Evolutionary conservation across 2,113 vertebrate species (phyloP), one percentile per base, ranked within the genome.

Genomic region (Myanophis thanlyinensis): DNA sequence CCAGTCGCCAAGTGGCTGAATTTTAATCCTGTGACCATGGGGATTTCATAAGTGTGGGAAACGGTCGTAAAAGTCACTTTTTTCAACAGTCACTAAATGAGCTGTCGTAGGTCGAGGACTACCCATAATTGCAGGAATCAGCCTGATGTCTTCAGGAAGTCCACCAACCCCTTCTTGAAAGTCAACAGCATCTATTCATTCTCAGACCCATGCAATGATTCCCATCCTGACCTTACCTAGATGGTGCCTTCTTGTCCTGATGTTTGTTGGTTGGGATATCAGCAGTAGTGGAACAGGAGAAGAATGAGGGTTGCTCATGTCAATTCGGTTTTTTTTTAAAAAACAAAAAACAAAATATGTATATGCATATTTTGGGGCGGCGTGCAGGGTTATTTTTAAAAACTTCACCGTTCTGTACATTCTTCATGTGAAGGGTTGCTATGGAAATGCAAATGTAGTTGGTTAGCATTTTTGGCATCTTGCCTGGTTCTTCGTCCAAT

Each of bases 351-450:
- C 23, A 56, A 67, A 67, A 67, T n/a, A 62, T 52, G 25, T n/a
- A 73, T 56, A 52, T 52, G 47, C 15, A 46, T 18, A 44, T 89
- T 54, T 89, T n/a, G n/a, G 91, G 85, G 48, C 40, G 80, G 87
- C 22, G 56, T 51, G 3, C 46, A 59, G 53, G 49, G 54, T 87
- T 91, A 91, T 91, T 88, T 92, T 88, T 73, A 88, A 88, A 40
- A 89, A 80, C 87, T 44, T 89, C 30, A 40, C 87, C 23, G 13
- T 92, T 89, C 87, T 80, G 40, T 53, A 30, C 40, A 80, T 89
- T 54, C 62, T 88, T 84, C 62, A n/a, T n/a, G 59, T 11, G 90
- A 56, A 51, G 25, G 7, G 84, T 89, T 92, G 91, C 51, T 62
- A 92, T 89, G 87, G 91, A 52, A 89, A 92, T 54, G 22, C 20